Evolutionary conservation across 2,888 invertebrate genomes (phyloP).

Genomic region (Plutella xylostella): DNA sequence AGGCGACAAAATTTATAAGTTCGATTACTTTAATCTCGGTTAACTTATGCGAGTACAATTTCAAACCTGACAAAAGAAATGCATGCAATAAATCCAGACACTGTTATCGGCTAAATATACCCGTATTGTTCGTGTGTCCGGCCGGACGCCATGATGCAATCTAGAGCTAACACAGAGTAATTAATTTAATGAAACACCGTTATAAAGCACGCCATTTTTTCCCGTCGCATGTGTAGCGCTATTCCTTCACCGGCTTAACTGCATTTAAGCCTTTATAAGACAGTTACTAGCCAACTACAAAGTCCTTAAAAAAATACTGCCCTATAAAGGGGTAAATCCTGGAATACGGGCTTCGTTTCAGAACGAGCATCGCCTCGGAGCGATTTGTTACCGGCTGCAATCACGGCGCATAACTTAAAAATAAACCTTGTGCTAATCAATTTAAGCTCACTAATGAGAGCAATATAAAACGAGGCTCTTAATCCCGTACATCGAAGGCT

Average conservation of each 20-base stretch:
- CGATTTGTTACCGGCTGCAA: not conserved
- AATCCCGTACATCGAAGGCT: constrained; percentile 44
- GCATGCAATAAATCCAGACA: constrained; percentile 62
- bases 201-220: constrained; percentile 50
- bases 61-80: constrained; percentile 71
- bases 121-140: constrained; percentile 48
- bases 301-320: not conserved
- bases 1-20: constrained; percentile 71
- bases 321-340: not conserved
- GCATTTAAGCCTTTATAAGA: not conserved
- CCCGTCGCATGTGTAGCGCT: constrained; percentile 41
- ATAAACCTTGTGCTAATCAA: constrained; percentile 45
- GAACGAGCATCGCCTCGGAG: not conserved
- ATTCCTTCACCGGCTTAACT: not conserved
- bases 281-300: not conserved
- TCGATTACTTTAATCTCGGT: constrained; percentile 70
- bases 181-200: constrained; percentile 63
- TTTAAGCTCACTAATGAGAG: constrained; percentile 59
- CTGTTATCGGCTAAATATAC: constrained; percentile 61
- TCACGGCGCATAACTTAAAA: constrained; percentile 1
- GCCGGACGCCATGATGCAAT: constrained; percentile 44
- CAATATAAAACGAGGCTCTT: constrained; percentile 59
- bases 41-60: constrained; percentile 71
- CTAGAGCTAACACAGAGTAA: constrained; percentile 58
- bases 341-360: not conserved